Base-by-base conservation (phyloP, 2,888 invertebrate species). In the Villa cingulata region DNA sequence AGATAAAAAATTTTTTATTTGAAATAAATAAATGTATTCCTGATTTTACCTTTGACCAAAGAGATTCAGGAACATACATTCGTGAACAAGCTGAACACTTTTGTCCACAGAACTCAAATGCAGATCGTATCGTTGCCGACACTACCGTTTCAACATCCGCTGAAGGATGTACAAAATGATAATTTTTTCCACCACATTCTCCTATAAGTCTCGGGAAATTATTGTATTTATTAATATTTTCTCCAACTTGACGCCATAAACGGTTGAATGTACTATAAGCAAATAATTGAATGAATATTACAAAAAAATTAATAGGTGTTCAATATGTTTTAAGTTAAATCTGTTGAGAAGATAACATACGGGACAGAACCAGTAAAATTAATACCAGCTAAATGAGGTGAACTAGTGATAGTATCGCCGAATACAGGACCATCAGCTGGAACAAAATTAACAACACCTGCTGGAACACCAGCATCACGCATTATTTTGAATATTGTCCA, bases 121-220 rank as follows among this genome's bases (percentile, higher is more conserved):
- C 83, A 39, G 94, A 86, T 51, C 88, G 78, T 54, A 96, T 85
- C 0, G 95, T 91, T 27, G 81, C 78, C 27, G 80, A 78, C 1
- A 91, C 80, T 4, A 95, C 95, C 10, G 84, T 76, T 19, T 80
- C 74, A 1, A 83, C 72, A 67, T 97, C 86, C 12, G 96, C 97
- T 14, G 88, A 78, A 0, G 86, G 80, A 70, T 99, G 98, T 27
- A 98, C 75, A 60, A 98, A 94, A 67, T 99, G 98, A 68, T 87
- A 98, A 72, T 98, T 99, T 70, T 99, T 99, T 27, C 98, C 98
- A 45, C 98, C 98, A 69, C 96, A 97, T 72, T 98, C 98, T 51
- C 89, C 86, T 59, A 96, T 85, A 46, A 99, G 70, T 55, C 95
- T 79, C 0, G 98, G 98, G 66, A 92, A 98, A 62, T 89, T 90